Conservation (phyloP, 2,888 invertebrate genomes). For the Yponomeuta sedellus region DNA sequence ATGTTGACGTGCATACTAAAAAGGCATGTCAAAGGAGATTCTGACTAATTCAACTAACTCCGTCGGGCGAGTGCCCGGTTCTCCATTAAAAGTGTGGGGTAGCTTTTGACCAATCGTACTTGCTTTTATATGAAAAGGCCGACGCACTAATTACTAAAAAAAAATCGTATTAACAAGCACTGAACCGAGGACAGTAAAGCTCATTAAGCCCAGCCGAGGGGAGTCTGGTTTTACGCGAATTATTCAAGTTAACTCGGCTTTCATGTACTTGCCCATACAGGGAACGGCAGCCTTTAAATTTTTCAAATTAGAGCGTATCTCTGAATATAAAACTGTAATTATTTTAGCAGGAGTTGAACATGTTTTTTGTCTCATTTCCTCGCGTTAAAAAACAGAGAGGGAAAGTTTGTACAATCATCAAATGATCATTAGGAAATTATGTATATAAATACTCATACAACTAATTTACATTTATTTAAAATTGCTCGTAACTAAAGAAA, state of each 20-base stretch:
- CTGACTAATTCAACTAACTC: constrained; percentile 32
- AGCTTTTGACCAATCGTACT: constrained; percentile 30
- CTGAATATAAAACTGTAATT: background rate
- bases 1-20: background rate
- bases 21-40: constrained; percentile 45
- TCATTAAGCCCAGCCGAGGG: constrained; percentile 41
- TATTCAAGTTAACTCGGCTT: constrained; percentile 40
- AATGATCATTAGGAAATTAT: no score
- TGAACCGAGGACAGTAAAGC: constrained; percentile 48
- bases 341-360: background rate
- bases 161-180: constrained; percentile 49
- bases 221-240: constrained; percentile 28
- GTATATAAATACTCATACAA: no score
- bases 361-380: background rate
- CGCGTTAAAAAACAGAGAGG: background rate
- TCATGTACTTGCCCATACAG: constrained; percentile 24
- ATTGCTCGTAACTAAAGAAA: no score
- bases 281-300: constrained; percentile 32
- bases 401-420: no score
- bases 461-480: no score
- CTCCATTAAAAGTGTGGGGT: constrained; percentile 45
- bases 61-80: constrained; percentile 35
- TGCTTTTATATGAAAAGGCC: constrained; percentile 41
- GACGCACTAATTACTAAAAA: constrained; percentile 62
- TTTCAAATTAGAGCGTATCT: constrained; percentile 21